Evolutionary conservation across 2,888 invertebrate genomes (phyloP).

Genomic region (Gymnocheta viridis): DNA sequence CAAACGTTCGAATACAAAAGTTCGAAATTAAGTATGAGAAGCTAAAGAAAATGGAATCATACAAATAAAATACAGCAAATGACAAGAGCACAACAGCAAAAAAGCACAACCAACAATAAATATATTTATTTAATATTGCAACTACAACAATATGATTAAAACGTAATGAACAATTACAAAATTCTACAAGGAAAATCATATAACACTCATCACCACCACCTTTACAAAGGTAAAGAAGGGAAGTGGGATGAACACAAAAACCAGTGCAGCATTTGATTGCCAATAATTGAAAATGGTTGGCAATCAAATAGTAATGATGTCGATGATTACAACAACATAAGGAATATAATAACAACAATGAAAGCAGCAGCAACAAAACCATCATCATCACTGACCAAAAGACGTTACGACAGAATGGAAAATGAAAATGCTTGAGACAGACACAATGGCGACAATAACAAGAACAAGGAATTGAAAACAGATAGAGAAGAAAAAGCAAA

Average conservation of each 20-base stretch:
- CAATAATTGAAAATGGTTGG: constrained; percentile 81
- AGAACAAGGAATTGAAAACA: constrained; percentile 2
- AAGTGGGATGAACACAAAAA: not conserved
- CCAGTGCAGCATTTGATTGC: constrained; percentile 80
- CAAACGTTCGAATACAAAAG: no score
- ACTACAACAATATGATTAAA: not conserved
- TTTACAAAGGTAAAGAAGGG: not conserved
- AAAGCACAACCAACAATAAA: constrained; percentile 21
- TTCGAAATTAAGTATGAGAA: not conserved
- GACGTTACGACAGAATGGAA: constrained; percentile 4
- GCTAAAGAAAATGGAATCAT: not conserved
- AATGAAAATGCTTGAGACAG: constrained; percentile 23
- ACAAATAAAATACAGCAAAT: no score
- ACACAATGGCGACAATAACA: constrained; percentile 49
- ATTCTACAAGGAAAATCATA: not conserved
- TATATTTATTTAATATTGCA: constrained; percentile 21
- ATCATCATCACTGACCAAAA: not conserved
- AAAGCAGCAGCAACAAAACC: constrained; percentile 15
- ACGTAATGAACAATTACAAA: constrained; percentile 21
- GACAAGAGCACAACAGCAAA: constrained; percentile 18
- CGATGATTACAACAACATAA: constrained; percentile 50
- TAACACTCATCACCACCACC: not conserved
- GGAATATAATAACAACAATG: not conserved
- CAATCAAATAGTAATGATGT: constrained; percentile 69
- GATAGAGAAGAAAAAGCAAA: not conserved